A percentile compares a stretch with the other conserved stretches of the same genome.
phyloP scores from a whole-genome alignment of 2,797 vertebrate species.

The Mus caroli region DNA sequence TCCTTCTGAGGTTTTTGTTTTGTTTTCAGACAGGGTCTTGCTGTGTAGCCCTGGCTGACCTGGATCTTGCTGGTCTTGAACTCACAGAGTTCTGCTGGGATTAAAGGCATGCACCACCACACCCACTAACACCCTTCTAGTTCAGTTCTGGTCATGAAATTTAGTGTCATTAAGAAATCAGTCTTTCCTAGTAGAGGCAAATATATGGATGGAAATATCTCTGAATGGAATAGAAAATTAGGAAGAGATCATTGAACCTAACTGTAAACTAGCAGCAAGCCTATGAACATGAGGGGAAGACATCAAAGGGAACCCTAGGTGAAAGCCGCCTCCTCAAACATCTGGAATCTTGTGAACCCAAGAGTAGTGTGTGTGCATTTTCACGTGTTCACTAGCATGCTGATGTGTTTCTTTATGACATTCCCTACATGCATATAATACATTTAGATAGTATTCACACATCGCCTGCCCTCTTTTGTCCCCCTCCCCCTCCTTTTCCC shows the following conservation, averaged over 20 bases:
- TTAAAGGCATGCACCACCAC: neutral
- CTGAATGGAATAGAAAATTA: slow-evolving; percentile 40
- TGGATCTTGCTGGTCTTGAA: neutral
- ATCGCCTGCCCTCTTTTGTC: accelerated
- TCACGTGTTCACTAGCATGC: neutral
- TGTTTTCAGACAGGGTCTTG: neutral
- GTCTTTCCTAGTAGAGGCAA: slow-evolving; percentile 14
- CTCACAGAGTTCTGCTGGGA: neutral
- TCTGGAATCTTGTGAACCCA: neutral
- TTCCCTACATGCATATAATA: neutral
- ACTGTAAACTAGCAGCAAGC: slow-evolving; percentile 31
- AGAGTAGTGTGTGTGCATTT: neutral
- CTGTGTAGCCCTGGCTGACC: neutral
- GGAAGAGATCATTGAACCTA: neutral
- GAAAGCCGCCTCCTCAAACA: slow-evolving; percentile 21
- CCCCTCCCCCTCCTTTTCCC: neutral
- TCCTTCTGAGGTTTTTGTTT: neutral
- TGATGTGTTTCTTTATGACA: neutral
- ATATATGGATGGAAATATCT: neutral
- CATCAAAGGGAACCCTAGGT: neutral
- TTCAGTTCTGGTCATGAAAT: slow-evolving; percentile 57
- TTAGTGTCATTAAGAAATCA: slow-evolving; percentile 33
- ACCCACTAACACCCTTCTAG: neutral
- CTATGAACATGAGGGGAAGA: slow-evolving; percentile 12
- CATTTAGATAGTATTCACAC: neutral